Base-by-base conservation (phyloP, 2,888 invertebrate species). In the Noctuana brunneofusca region DNA sequence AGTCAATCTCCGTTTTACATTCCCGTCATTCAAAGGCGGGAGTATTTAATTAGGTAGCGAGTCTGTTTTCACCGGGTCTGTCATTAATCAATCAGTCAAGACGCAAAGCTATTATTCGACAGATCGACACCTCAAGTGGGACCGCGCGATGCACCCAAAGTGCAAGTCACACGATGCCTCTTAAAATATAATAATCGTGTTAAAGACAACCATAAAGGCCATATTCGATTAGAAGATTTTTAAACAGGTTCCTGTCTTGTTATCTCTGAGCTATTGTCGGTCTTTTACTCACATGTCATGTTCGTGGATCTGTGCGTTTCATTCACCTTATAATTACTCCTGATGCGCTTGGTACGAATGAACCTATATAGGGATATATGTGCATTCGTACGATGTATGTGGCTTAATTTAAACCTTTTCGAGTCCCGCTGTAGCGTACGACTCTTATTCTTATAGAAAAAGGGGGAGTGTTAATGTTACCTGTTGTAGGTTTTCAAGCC, bases 111-210 rank as follows among this genome's bases (percentile, higher is more conserved):
- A 84, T 87, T 84, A 84, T 85, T 87, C 83, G 86, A 87, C 85
- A 87, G 84, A 72, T 88, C 86, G 84, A 87, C 87, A 88, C 89
- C 84, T 88, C 81, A 71, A 78, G 75, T 77, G 71, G 74, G 71
- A 68, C 71, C 75, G 75, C 75, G 68, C 72, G 72, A 74, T 72
- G 73, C 69, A 70, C 27, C 11, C 74, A 79, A 88, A 86, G 73
- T 88, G 92, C 90, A 89, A 92, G 92, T 92, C 92, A 92, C 80
- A 89, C 69, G 77, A 72, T 78, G 76, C 84, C 86, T 89, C 84
- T 89, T 89, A 88, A 88, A 90, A 88, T 88, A 87, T 90, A 89
- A 90, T 89, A 91, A 90, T 90, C 87, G 86, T 87, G 91, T 89
- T 90, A 90, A 91, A 90, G 84, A 85, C 82, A 81, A 81, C 83